Evolutionary conservation across 2,888 invertebrate genomes (phyloP).

Genomic region (Amphipyra berbera): DNA sequence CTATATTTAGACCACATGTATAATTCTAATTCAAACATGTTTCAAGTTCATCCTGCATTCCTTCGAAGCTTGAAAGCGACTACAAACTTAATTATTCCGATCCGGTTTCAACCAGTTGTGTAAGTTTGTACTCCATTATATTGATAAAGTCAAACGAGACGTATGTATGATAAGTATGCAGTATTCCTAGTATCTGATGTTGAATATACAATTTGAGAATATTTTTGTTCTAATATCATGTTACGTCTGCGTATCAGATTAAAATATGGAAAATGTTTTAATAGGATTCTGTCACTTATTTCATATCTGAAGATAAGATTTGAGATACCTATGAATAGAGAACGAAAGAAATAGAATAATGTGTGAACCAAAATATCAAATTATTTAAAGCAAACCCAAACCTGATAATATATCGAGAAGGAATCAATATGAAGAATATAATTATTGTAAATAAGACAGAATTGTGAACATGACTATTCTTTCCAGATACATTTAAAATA

Average conservation of each 20-base stretch:
- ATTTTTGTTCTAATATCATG: conserved; percentile 18
- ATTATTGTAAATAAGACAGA: no score
- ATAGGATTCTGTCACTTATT: conserved; percentile 7
- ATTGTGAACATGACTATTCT: no score
- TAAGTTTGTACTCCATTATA: conserved; percentile 27
- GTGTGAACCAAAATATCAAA: no score
- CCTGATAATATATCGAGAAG: no score
- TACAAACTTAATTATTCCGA: conserved; percentile 45
- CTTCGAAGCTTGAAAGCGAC: conserved; percentile 15
- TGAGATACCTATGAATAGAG: background rate
- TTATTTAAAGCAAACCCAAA: no score
- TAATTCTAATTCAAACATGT: conserved; percentile 20
- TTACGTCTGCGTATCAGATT: conserved; percentile 16
- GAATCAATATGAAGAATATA: no score
- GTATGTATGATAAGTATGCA: conserved; percentile 7
- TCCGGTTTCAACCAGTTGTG: conserved; percentile 43
- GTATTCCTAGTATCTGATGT: conserved; percentile 7
- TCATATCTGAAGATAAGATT: conserved; percentile 5
- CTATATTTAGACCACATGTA: background rate
- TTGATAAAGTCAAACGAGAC: conserved; percentile 12
- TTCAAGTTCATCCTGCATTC: conserved; percentile 38
- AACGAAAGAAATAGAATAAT: no score
- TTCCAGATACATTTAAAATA: no score
- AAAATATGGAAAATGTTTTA: background rate
- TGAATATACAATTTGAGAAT: conserved; percentile 15